Percentiles rank a stretch among this genome's conserved stretches.
Conservation (phyloP, 2,797 vertebrate genomes). For the Coilia nasus region DNA sequence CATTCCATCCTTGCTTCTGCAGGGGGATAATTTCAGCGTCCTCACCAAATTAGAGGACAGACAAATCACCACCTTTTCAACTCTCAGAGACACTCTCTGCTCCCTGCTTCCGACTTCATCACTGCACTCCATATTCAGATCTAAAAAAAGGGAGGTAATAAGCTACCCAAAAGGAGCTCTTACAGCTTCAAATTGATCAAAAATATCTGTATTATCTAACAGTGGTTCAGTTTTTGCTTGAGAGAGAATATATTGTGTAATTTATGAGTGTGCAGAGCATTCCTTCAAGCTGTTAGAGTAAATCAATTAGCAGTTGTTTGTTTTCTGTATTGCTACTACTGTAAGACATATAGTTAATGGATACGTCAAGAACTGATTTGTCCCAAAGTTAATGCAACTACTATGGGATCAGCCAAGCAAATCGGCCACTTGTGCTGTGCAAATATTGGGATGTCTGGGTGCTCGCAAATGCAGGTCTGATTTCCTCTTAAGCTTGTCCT, state of each 20-base stretch:
- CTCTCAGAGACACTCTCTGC: neutral
- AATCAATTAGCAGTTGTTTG: neutral
- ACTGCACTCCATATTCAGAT: neutral
- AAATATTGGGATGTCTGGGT: no score
- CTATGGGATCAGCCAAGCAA: neutral
- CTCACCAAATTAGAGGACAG: neutral
- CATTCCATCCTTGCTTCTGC: neutral
- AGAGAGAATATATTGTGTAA: neutral
- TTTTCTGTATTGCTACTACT: neutral
- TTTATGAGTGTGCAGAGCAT: neutral
- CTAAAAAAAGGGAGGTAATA: neutral
- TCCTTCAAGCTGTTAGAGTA: neutral
- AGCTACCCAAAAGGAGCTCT: neutral
- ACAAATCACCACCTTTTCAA: conserved; percentile 18
- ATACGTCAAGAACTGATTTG: neutral
- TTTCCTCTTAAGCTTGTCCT: neutral
- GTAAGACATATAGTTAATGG: neutral
- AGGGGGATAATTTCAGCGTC: neutral
- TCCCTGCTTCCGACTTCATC: neutral
- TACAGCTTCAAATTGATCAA: neutral
- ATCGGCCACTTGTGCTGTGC: neutral
- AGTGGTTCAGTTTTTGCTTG: neutral
- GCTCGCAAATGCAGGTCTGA: no score
- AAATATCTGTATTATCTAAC: neutral
- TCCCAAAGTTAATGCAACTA: neutral